phyloP scores from a whole-genome alignment of 2,113 vertebrate species.

The Brachyhypopomus gauderio region DNA sequence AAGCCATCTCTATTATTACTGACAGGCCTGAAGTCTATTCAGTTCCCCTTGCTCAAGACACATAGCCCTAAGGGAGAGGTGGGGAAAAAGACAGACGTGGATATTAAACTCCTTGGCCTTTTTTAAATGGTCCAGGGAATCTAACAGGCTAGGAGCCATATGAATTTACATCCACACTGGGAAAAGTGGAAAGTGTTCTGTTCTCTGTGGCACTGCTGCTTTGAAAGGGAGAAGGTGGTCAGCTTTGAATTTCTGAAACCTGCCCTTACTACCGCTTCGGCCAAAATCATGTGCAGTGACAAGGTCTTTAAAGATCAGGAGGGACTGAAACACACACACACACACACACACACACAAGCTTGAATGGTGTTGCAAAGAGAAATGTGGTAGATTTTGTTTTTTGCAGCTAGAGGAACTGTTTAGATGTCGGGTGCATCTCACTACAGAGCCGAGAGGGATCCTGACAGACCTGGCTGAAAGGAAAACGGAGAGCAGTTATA shows the following conservation, averaged over 20 bases:
- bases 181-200: constrained; percentile 62
- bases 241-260: constrained; percentile 70
- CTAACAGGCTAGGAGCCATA: constrained; percentile 67
- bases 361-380: background rate
- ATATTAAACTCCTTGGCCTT: constrained; percentile 76
- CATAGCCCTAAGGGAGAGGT: constrained; percentile 54
- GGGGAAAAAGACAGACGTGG: constrained; percentile 53
- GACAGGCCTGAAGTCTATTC: constrained; percentile 69
- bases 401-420: background rate
- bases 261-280: constrained; percentile 62
- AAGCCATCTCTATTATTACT: constrained; percentile 77
- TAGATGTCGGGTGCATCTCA: background rate
- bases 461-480: background rate
- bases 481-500: background rate
- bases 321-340: constrained; percentile 39
- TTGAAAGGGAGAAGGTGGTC: constrained; percentile 71
- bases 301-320: constrained; percentile 65
- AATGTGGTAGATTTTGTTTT: background rate
- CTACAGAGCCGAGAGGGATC: background rate
- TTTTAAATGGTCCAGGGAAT: constrained; percentile 63
- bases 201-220: constrained; percentile 49
- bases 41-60: constrained; percentile 71
- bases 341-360: background rate
- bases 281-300: constrained; percentile 73
- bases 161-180: constrained; percentile 47